These are phyloP conservation scores for Schizothorax lantsangensis DNA, from an alignment of 2,797 vertebrate genomes.

Conservation along the genomic window DNA sequence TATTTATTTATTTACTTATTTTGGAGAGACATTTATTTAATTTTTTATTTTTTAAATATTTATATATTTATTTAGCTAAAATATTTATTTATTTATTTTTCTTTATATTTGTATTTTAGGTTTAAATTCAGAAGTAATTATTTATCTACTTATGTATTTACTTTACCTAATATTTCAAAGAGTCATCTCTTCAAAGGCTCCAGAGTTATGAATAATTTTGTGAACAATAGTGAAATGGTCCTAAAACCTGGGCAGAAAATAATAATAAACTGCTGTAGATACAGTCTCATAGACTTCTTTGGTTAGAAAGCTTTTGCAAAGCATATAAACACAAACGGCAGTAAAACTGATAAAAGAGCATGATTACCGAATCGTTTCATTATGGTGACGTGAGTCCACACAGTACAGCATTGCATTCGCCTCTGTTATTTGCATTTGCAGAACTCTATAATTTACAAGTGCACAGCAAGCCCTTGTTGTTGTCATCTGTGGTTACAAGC, in stretches of 20 bases:
- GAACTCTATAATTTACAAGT: conserved; percentile 7
- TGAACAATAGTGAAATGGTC: background rate
- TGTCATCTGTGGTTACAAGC: conserved; percentile 6
- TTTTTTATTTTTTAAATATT: no score
- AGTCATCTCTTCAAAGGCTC: no score
- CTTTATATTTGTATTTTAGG: background rate
- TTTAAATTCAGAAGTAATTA: background rate
- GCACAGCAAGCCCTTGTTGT: conserved; percentile 12
- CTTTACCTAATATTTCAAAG: background rate
- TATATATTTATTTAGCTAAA: no score
- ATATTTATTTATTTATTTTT: background rate
- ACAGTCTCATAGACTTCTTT: background rate
- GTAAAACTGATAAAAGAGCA: conserved; percentile 12
- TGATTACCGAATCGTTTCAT: background rate
- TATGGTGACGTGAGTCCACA: background rate
- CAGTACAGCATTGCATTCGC: background rate
- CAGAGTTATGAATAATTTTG: background rate
- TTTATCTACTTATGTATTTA: background rate
- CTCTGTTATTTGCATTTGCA: conserved; percentile 10
- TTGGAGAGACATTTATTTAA: no score
- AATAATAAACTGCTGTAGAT: background rate
- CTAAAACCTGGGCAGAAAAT: background rate
- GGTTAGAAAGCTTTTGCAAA: background rate
- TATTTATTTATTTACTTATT: no score
- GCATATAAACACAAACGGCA: background rate